These are phyloP conservation scores for Eulemur rubriventer DNA, from an alignment of 2,797 vertebrate genomes.

Conservation along the genomic window DNA sequence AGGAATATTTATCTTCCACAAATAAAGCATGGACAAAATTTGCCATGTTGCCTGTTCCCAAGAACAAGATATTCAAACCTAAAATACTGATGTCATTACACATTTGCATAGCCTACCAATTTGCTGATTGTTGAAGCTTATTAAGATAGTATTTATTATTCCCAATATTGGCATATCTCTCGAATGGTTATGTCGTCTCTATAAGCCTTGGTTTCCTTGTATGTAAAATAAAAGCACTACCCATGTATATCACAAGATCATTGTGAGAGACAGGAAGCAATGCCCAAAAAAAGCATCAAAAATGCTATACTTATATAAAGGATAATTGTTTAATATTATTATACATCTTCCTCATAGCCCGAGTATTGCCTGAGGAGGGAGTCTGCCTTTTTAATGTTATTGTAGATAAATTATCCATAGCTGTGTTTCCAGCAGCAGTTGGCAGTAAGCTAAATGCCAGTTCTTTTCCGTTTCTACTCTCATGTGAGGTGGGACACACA, in stretches of 20 bases:
- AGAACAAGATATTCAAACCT: background rate
- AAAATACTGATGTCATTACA: background rate
- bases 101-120: background rate
- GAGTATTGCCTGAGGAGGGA: background rate
- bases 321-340: background rate
- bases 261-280: background rate
- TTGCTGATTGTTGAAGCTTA: background rate
- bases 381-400: background rate
- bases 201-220: background rate
- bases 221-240: background rate
- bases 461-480: background rate
- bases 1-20: slow-evolving; percentile 21
- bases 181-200: background rate
- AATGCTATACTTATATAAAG: background rate
- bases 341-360: background rate
- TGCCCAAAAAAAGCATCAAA: background rate
- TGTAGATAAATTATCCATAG: background rate
- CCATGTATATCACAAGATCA: background rate
- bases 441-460: slow-evolving; percentile 32
- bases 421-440: background rate
- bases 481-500: background rate
- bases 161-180: background rate
- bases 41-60: background rate
- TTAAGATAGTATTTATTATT: background rate
- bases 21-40: background rate